Conservation (phyloP, 2,888 invertebrate genomes). For the Aromia moschata region DNA sequence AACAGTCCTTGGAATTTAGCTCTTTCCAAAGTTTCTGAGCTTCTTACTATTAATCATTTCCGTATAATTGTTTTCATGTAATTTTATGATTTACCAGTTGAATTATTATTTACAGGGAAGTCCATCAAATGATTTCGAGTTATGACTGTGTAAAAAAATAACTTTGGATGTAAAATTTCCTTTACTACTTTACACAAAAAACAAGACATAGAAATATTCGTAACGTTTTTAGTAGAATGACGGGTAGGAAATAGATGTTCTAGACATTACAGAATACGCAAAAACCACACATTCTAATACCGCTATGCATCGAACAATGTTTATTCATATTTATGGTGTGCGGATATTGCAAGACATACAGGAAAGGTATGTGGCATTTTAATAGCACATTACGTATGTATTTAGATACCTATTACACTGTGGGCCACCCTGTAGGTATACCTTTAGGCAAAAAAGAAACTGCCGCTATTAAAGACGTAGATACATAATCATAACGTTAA, state of each 20-base stretch:
- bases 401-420: neutral
- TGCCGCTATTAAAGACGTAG: neutral
- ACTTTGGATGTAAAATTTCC: conserved; percentile 9
- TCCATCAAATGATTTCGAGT: neutral
- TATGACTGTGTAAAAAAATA: too few relatives aligned
- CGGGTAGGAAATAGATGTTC: neutral
- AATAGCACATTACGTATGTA: neutral
- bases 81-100: neutral
- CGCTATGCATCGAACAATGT: too few relatives aligned
- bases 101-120: conserved; percentile 14
- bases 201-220: neutral
- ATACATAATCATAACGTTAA: neutral
- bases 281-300: too few relatives aligned
- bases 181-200: neutral
- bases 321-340: neutral
- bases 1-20: conserved; percentile 60
- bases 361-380: neutral
- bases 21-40: conserved; percentile 54
- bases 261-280: too few relatives aligned
- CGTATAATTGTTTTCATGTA: neutral
- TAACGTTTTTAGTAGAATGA: neutral
- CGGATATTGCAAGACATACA: neutral
- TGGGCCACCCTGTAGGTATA: conserved; percentile 10
- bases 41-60: neutral
- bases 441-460: neutral